phyloP scores from a whole-genome alignment of 1,140 invertebrate species.

The Lerema accius region DNA sequence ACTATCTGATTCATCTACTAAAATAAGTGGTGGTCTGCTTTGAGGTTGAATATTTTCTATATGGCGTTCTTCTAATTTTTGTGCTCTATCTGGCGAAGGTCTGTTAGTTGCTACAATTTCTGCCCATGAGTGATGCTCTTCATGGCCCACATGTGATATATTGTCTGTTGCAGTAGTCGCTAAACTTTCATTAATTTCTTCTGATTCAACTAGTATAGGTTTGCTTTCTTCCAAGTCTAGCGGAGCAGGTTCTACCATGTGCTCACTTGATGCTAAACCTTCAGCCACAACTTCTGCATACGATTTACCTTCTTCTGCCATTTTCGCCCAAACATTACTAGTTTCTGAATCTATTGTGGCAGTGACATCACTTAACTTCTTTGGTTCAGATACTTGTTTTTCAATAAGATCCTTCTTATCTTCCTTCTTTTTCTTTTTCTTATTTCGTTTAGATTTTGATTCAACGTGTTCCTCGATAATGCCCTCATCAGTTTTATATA shows the following conservation, averaged over 20 bases:
- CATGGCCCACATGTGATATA: slow-evolving; percentile 34
- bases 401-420: slow-evolving; percentile 48
- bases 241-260: slow-evolving; percentile 1
- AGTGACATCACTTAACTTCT: slow-evolving; percentile 6
- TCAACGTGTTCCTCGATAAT: slow-evolving; percentile 53
- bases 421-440: slow-evolving; percentile 66
- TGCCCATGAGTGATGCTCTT: slow-evolving; percentile 60
- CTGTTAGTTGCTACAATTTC: slow-evolving; percentile 75
- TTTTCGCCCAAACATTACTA: slow-evolving; percentile 73
- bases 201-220: slow-evolving; percentile 18
- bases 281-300: slow-evolving; percentile 84
- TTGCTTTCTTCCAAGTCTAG: slow-evolving; percentile 15
- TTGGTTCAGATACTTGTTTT: slow-evolving; percentile 6
- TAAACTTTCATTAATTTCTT: slow-evolving; percentile 21
- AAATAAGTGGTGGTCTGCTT: slow-evolving; percentile 65
- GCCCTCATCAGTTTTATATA: slow-evolving; percentile 51
- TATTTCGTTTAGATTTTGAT: slow-evolving; percentile 57
- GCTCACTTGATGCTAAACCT: slow-evolving; percentile 43
- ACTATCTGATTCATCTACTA: slow-evolving; percentile 66
- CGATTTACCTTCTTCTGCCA: slow-evolving; percentile 82
- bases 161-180: slow-evolving; percentile 10
- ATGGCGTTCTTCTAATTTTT: slow-evolving; percentile 34
- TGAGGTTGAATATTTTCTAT: slow-evolving; percentile 29
- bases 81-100: slow-evolving; percentile 52
- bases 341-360: slow-evolving; percentile 25